phyloP scores from a whole-genome alignment of 2,797 vertebrate species.

The Gephyroberyx darwinii region DNA sequence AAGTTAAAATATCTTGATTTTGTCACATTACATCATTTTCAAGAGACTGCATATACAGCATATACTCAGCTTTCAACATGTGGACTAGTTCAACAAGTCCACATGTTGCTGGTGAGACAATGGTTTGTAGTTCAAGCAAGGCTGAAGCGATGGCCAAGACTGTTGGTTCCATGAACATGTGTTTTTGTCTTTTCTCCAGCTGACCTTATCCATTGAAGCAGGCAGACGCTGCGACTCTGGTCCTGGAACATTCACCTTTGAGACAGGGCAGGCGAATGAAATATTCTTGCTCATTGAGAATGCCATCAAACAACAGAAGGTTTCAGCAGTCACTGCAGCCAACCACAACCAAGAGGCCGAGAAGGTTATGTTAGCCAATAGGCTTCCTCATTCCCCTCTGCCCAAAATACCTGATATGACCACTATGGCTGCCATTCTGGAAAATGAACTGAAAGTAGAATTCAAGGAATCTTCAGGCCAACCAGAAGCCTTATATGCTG shows the following conservation, averaged over 20 bases:
- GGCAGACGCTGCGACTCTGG: conserved; percentile 92
- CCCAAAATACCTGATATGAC: conserved; percentile 60
- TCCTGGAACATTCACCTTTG: conserved; percentile 92
- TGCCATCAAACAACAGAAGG: conserved; percentile 85
- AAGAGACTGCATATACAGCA: no score
- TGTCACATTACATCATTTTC: no score
- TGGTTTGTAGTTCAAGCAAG: no score
- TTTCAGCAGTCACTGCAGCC: conserved; percentile 23
- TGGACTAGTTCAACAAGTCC: no score
- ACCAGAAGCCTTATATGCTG: conserved; percentile 72
- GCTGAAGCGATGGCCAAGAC: no score
- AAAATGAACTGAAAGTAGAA: conserved; percentile 46
- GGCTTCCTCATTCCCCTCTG: conserved; percentile 71
- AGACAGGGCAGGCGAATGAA: conserved; percentile 88
- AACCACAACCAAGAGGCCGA: conserved; percentile 36
- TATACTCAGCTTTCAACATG: no score
- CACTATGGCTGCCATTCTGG: conserved; percentile 9
- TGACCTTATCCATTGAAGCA: conserved; percentile 91
- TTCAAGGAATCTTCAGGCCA: conserved; percentile 22
- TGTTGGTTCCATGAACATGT: background rate
- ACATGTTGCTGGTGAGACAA: no score
- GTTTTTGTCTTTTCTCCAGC: conserved; percentile 78
- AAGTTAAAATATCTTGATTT: no score
- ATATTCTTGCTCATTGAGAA: conserved; percentile 89
- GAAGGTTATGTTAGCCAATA: background rate